Conservation (phyloP, 1,140 invertebrate species). For the Chymomyza costata region DNA sequence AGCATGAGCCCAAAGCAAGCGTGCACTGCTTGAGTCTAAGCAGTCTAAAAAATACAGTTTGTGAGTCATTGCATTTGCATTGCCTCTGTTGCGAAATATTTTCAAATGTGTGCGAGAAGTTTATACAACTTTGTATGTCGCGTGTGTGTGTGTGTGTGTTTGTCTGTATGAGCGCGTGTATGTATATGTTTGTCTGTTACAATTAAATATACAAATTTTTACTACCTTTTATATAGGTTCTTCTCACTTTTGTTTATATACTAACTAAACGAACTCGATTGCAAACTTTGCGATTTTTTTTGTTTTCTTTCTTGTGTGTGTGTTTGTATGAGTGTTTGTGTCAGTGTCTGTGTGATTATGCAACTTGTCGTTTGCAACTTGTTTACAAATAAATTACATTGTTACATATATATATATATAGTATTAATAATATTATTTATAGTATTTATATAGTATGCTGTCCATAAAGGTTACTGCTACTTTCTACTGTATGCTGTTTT, state of each 20-base stretch:
- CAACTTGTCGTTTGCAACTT: slow-evolving; percentile 33
- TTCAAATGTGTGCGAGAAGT: no score
- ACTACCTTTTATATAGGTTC: slow-evolving; percentile 8
- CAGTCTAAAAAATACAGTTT: no score
- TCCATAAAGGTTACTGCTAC: no score
- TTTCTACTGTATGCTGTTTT: slow-evolving; percentile 17
- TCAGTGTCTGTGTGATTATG: slow-evolving; percentile 17
- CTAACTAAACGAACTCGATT: slow-evolving; percentile 33
- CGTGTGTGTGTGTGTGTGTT: slow-evolving; percentile 5
- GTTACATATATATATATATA: slow-evolving; percentile 21
- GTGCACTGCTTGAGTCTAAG: no score
- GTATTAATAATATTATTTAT: slow-evolving; percentile 19
- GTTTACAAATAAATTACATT: slow-evolving; percentile 63
- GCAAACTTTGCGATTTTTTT: slow-evolving; percentile 31
- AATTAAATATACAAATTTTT: slow-evolving; percentile 36
- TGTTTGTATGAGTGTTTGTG: slow-evolving; percentile 6
- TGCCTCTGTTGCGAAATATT: slow-evolving; percentile 11
- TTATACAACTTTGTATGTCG: slow-evolving; percentile 3
- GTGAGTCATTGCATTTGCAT: no score
- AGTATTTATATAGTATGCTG: slow-evolving; percentile 53
- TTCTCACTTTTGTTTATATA: no score
- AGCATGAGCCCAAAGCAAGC: no score
- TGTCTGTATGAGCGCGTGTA: slow-evolving; percentile 4
- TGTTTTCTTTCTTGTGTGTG: slow-evolving; percentile 18
- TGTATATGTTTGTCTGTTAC: slow-evolving; percentile 13